A percentile compares a stretch with the other conserved stretches of the same genome.
phyloP scores from a whole-genome alignment of 2,888 invertebrate genomes.

The Philereme vetulata region DNA sequence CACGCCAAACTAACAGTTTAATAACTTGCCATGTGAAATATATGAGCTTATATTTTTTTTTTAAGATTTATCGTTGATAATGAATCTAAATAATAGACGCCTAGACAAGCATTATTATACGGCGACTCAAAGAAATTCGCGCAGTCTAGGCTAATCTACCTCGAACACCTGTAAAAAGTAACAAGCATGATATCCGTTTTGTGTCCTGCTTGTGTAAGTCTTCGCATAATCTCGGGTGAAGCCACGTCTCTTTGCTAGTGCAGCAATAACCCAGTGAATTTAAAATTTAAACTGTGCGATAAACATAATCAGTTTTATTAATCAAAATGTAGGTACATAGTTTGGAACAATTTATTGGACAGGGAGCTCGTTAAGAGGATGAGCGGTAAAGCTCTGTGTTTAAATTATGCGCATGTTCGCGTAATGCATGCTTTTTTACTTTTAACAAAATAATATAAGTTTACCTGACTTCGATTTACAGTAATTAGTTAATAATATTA shows the following conservation, averaged over 20 bases:
- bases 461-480: neutral
- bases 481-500: no score
- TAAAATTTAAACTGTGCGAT: slow-evolving; percentile 61
- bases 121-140: no score
- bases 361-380: slow-evolving; percentile 71
- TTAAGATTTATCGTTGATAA: no score
- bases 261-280: slow-evolving; percentile 56
- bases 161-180: no score
- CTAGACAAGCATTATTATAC: no score
- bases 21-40: no score
- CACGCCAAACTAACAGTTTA: no score
- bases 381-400: slow-evolving; percentile 63
- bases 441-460: slow-evolving; percentile 37
- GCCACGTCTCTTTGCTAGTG: slow-evolving; percentile 35
- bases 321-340: slow-evolving; percentile 64
- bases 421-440: slow-evolving; percentile 57
- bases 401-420: slow-evolving; percentile 64
- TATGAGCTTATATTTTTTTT: no score
- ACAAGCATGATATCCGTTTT: neutral
- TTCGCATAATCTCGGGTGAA: neutral
- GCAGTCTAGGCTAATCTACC: no score
- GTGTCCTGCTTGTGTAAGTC: neutral
- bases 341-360: slow-evolving; percentile 71
- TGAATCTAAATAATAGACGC: no score
- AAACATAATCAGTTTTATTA: slow-evolving; percentile 70